These are phyloP conservation scores for Caenorhabditis sp. DNA, from an alignment of 2,888 invertebrate species.

Conservation along the genomic window DNA sequence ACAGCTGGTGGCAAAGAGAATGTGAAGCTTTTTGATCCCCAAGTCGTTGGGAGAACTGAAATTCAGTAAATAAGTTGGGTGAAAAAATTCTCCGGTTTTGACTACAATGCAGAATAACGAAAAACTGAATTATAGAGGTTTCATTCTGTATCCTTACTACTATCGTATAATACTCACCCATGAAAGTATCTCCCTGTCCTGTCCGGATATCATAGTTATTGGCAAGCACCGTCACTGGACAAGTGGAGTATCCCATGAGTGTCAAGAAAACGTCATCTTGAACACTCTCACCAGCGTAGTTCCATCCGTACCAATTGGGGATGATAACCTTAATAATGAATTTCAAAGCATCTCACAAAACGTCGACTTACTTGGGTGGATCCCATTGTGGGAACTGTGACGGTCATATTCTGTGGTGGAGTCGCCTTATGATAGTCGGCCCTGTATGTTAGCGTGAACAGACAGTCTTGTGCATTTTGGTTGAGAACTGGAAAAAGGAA, in stretches of 20 bases:
- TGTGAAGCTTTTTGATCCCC: slow-evolving; percentile 67
- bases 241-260: slow-evolving; percentile 62
- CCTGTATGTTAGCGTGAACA: slow-evolving; percentile 62
- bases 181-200: slow-evolving; percentile 71
- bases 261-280: slow-evolving; percentile 63
- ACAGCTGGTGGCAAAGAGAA: slow-evolving; percentile 70
- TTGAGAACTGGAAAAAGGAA: slow-evolving; percentile 64
- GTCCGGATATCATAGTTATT: slow-evolving; percentile 70
- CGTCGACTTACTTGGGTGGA: slow-evolving; percentile 1
- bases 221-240: slow-evolving; percentile 68
- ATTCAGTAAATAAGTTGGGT: too few relatives aligned
- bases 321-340: slow-evolving; percentile 55
- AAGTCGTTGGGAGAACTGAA: slow-evolving; percentile 67
- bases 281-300: slow-evolving; percentile 53
- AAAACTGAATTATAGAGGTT: too few relatives aligned
- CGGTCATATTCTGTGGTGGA: slow-evolving; percentile 35
- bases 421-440: slow-evolving; percentile 53
- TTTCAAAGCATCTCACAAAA: background rate
- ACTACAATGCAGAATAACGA: too few relatives aligned
- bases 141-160: too few relatives aligned
- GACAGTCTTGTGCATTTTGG: slow-evolving; percentile 51
- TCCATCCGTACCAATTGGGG: slow-evolving; percentile 69
- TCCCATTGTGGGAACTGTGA: slow-evolving; percentile 28
- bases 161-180: slow-evolving; percentile 62
- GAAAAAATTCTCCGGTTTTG: too few relatives aligned